Base-by-base conservation (phyloP, 1,140 invertebrate species). In the Tribolium castaneum region DNA sequence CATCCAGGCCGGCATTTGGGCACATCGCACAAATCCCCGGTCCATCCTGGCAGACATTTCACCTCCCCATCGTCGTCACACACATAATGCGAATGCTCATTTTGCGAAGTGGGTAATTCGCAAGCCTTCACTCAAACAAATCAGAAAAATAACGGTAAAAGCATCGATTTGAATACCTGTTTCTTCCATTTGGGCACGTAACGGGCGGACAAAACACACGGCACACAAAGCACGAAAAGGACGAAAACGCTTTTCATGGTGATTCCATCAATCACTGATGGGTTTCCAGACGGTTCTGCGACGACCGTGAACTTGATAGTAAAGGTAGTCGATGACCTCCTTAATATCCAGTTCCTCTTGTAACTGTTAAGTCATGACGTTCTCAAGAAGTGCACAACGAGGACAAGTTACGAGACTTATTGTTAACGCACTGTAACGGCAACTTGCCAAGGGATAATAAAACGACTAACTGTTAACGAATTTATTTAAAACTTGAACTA, bases 21-120 rank as follows among this genome's bases (percentile, higher is more conserved):
- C 79, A 94, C 95, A 86, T 97, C 94, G 87, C 97, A 99, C 25
- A 98, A 91, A 84, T 96, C 93, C 3, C 97, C 97, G 66, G 93
- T 95, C 97, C 97, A 99, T 50, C 94, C 96, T 39, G 93, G 92
- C 39, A 96, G 87, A 85, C 97, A 99, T 85, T 96, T 94, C 54
- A 96, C 94, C 86, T 98, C 95, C 0, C 97, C 97, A 82, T 95
- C 93, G 76, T 96, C 94, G 83, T 95, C 93, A 86, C 97, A 99
- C 6, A 92, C 90, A 87, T 98, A 99, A 87, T 99, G 97, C 62
- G 96, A 97, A 85, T 96, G 94, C 80, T 93, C 92, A 85, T 96
- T 96, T 85, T 97, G 93, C 6, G 94, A 91, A 0, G 95, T 92
- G 10, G 94, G 93, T 80, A 94, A 90, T 87, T 95, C 94, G 85